Evolutionary conservation across 2,888 invertebrate genomes (phyloP).

Genomic region (Candidula unifasciata): DNA sequence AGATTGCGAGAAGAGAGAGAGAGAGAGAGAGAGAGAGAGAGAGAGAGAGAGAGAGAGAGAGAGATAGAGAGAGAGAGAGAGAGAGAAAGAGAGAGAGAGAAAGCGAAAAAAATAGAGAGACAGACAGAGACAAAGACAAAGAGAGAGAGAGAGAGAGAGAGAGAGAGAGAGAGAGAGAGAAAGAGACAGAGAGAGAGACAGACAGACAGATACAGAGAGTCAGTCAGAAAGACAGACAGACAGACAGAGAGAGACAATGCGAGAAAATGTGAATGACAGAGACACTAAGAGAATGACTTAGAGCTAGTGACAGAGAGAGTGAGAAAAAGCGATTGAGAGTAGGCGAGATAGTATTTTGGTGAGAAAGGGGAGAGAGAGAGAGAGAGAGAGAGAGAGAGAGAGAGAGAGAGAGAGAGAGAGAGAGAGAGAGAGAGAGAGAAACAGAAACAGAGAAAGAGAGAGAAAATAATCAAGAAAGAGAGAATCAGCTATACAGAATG

Average conservation of each 20-base stretch:
- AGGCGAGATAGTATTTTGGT: too few relatives aligned
- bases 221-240: too few relatives aligned
- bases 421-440: too few relatives aligned
- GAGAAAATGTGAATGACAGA: neutral
- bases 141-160: too few relatives aligned
- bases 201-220: neutral
- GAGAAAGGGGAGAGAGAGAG: constrained; percentile 40
- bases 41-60: constrained; percentile 37
- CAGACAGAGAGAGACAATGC: too few relatives aligned
- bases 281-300: neutral
- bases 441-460: too few relatives aligned
- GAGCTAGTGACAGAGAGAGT: neutral
- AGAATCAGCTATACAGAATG: neutral
- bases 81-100: neutral
- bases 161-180: neutral
- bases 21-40: neutral
- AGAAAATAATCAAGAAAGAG: too few relatives aligned
- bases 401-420: neutral
- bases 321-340: constrained; percentile 9
- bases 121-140: too few relatives aligned
- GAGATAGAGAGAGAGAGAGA: constrained; percentile 24
- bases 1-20: neutral
- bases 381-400: constrained; percentile 11
- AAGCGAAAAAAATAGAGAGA: too few relatives aligned
- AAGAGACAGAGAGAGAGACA: neutral